These are phyloP conservation scores for Hoplostethus mediterraneus DNA, from an alignment of 2,797 vertebrate genomes.

Conservation along the genomic window DNA sequence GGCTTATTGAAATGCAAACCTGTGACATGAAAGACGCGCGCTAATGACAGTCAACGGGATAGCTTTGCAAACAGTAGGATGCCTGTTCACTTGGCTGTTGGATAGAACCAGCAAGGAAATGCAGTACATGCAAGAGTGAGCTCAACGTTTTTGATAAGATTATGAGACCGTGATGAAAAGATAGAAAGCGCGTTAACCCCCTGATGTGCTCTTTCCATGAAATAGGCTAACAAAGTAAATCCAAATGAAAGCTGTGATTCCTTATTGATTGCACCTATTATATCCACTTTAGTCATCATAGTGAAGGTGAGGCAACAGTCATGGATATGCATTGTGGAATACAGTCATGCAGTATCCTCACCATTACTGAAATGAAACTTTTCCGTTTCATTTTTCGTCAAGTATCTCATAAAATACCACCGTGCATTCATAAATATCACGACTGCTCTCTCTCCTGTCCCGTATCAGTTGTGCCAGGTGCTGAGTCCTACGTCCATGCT, in stretches of 20 bases:
- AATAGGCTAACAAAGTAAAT: no score
- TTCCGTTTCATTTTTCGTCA: no score
- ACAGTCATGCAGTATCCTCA: no score
- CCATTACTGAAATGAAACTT: no score
- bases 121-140: neutral
- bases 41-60: conserved; percentile 26
- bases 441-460: conserved; percentile 2
- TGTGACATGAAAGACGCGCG: conserved; percentile 34
- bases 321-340: no score
- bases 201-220: no score
- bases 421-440: conserved; percentile 4
- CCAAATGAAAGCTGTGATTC: no score
- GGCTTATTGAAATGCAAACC: conserved; percentile 44
- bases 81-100: neutral
- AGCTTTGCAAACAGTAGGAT: neutral
- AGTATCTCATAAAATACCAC: neutral
- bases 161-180: neutral
- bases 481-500: conserved; percentile 92
- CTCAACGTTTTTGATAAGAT: neutral
- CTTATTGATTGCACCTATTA: no score
- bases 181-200: neutral
- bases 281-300: no score
- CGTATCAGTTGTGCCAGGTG: conserved; percentile 90
- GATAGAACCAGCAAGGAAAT: neutral
- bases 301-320: no score